phyloP scores from a whole-genome alignment of 2,888 invertebrate species.

The Thecocarcelia acutangulata region DNA sequence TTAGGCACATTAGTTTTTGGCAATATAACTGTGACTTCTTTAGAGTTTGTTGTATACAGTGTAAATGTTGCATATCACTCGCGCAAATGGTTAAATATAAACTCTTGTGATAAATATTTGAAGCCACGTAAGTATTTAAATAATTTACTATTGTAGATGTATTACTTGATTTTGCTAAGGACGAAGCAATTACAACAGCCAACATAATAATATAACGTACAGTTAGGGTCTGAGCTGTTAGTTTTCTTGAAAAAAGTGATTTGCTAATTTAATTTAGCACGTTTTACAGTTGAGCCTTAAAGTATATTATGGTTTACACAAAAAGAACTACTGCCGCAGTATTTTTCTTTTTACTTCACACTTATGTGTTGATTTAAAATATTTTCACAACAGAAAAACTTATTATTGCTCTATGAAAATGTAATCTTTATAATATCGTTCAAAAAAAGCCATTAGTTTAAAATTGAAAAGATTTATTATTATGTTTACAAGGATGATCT shows the following conservation, averaged over 20 bases:
- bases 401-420: slow-evolving; percentile 75
- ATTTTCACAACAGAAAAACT: slow-evolving; percentile 32
- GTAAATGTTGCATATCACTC: slow-evolving; percentile 63
- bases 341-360: background rate
- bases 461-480: slow-evolving; percentile 2
- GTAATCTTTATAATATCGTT: slow-evolving; percentile 77
- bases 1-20: slow-evolving; percentile 44
- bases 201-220: slow-evolving; percentile 61
- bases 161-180: slow-evolving; percentile 43
- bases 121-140: slow-evolving; percentile 8
- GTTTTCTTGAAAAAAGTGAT: background rate
- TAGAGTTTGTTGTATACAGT: slow-evolving; percentile 50
- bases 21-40: slow-evolving; percentile 21
- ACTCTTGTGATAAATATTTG: slow-evolving; percentile 17
- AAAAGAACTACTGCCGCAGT: slow-evolving; percentile 28
- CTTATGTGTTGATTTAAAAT: slow-evolving; percentile 13
- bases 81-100: slow-evolving; percentile 33
- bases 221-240: background rate
- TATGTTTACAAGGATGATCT: slow-evolving; percentile 34
- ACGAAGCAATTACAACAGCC: slow-evolving; percentile 48
- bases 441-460: slow-evolving; percentile 76
- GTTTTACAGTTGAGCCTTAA: slow-evolving; percentile 38
- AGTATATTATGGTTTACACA: slow-evolving; percentile 35
- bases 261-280: slow-evolving; percentile 7
- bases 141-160: slow-evolving; percentile 16